Conservation (phyloP, 2,797 vertebrate genomes). For the Apodemus agrarius region DNA sequence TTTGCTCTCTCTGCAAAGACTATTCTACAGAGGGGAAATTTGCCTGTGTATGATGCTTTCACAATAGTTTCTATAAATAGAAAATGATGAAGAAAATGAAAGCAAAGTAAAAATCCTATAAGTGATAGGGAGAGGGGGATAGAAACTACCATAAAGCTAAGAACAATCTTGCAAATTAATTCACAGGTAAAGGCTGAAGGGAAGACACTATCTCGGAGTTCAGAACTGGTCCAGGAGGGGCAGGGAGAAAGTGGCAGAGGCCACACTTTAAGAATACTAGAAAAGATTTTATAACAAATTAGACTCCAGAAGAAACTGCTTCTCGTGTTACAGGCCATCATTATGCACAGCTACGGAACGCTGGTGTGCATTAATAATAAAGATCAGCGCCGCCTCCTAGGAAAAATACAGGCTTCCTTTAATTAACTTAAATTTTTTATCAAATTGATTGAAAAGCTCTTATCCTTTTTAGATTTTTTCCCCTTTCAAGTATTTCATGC, state of each 20-base stretch:
- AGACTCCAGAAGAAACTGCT: conserved; percentile 85
- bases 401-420: conserved; percentile 89
- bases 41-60: conserved; percentile 62
- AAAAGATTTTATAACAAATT: conserved; percentile 90
- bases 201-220: conserved; percentile 82
- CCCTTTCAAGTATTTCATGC: conserved; percentile 87
- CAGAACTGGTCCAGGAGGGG: conserved; percentile 84
- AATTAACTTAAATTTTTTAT: conserved; percentile 91
- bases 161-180: conserved; percentile 89
- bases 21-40: neutral
- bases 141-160: conserved; percentile 72
- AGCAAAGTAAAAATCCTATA: conserved; percentile 71
- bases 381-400: conserved; percentile 90
- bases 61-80: conserved; percentile 71
- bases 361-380: conserved; percentile 90
- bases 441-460: conserved; percentile 90
- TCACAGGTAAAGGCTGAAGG: conserved; percentile 86
- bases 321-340: conserved; percentile 86
- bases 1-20: neutral
- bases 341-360: conserved; percentile 86
- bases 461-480: conserved; percentile 85
- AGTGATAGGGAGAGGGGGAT: conserved; percentile 64
- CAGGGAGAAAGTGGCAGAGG: conserved; percentile 84
- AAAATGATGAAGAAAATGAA: conserved; percentile 73
- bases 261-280: conserved; percentile 86